Evolutionary conservation across 2,888 invertebrate genomes (phyloP).

Genomic region (Machimus atricapillus): DNA sequence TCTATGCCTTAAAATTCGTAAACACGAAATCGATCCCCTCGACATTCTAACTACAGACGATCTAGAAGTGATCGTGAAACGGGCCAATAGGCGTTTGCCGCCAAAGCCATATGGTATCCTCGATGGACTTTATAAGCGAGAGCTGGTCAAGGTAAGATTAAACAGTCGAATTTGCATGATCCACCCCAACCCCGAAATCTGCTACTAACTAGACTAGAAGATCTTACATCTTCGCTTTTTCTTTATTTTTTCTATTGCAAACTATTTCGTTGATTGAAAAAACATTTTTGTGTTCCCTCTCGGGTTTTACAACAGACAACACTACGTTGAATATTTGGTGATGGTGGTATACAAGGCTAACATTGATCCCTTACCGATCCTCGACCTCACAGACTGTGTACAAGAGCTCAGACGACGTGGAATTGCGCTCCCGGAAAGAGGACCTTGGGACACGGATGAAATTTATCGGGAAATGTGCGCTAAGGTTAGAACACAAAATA

Average conservation of each 20-base stretch:
- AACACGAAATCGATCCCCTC: conserved; percentile 77
- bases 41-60: conserved; percentile 79
- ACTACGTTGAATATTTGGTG: conserved; percentile 96
- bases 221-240: not conserved
- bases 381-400: conserved; percentile 85
- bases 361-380: conserved; percentile 88
- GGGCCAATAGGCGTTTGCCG: conserved; percentile 76
- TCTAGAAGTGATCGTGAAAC: conserved; percentile 79
- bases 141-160: conserved; percentile 69
- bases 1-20: conserved; percentile 78
- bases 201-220: not conserved
- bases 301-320: conserved; percentile 75
- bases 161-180: not conserved
- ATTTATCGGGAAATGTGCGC: conserved; percentile 85
- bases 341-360: conserved; percentile 80
- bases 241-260: not conserved
- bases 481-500: conserved; percentile 67
- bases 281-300: conserved; percentile 33
- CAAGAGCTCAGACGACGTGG: conserved; percentile 87
- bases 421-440: conserved; percentile 81
- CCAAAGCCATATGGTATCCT: conserved; percentile 79
- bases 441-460: conserved; percentile 82
- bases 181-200: not conserved
- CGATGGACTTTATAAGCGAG: conserved; percentile 70
- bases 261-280: not conserved